Percentiles rank a stretch among this genome's conserved stretches.
These are phyloP conservation scores for Monodelphis domestica DNA, from an alignment of 2,797 vertebrate genomes.

Conservation along the genomic window DNA sequence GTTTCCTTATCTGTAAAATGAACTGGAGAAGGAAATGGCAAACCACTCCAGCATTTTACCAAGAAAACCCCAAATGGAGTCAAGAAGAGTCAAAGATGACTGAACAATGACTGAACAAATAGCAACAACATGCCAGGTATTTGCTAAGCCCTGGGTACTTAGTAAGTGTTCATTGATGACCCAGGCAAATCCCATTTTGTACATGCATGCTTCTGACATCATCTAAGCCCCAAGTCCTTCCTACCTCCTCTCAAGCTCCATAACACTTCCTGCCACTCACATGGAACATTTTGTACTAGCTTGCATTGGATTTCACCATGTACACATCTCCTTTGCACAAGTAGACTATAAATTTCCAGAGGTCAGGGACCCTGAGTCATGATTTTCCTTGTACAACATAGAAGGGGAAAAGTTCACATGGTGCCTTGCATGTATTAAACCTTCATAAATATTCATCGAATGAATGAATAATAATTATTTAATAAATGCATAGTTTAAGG, in stretches of 20 bases:
- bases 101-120: too few species aligned
- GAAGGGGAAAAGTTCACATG: neutral
- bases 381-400: neutral
- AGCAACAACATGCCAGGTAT: too few species aligned
- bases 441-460: conserved; percentile 48
- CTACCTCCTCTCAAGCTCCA: neutral
- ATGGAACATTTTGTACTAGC: neutral
- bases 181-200: neutral
- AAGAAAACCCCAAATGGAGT: too few species aligned
- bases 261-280: neutral
- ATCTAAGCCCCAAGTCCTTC: neutral
- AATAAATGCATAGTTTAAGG: neutral
- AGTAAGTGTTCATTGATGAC: neutral
- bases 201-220: neutral
- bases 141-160: neutral
- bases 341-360: neutral
- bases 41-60: too few species aligned
- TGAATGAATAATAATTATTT: conserved; percentile 13
- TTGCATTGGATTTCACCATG: neutral
- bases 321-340: neutral
- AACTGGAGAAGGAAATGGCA: too few species aligned
- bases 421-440: neutral
- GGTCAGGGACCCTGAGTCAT: neutral
- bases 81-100: too few species aligned
- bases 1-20: too few species aligned